Percentiles rank a stretch among this genome's conserved stretches.
These are phyloP conservation scores for Rhyacichthys aspro DNA, from an alignment of 2,797 vertebrate species.

Conservation along the genomic window DNA sequence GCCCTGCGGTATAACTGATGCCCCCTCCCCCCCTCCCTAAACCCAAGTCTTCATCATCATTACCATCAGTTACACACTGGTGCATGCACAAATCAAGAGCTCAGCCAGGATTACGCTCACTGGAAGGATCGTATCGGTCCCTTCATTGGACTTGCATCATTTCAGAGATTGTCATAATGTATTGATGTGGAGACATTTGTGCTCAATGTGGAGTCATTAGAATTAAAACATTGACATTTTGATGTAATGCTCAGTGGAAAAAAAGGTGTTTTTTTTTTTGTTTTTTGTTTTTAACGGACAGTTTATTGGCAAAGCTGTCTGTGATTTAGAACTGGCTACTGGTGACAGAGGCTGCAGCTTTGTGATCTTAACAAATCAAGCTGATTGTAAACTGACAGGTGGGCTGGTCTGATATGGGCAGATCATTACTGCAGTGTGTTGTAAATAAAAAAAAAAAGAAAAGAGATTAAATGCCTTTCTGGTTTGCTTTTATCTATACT, in stretches of 20 bases:
- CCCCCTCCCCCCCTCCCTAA: slow-evolving; percentile 7
- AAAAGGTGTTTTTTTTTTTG: slow-evolving; percentile 25
- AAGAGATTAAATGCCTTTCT: slow-evolving; percentile 33
- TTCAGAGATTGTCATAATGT: slow-evolving; percentile 44
- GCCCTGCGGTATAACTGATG: slow-evolving; percentile 48
- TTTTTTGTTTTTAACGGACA: slow-evolving; percentile 29
- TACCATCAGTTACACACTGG: slow-evolving; percentile 41
- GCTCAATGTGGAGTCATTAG: slow-evolving; percentile 47
- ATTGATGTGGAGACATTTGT: slow-evolving; percentile 53
- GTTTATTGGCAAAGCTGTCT: slow-evolving; percentile 15
- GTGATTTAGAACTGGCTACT: slow-evolving; percentile 33
- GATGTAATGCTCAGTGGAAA: slow-evolving; percentile 47
- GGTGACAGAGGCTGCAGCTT: slow-evolving; percentile 21
- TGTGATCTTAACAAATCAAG: slow-evolving; percentile 44
- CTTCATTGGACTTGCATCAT: slow-evolving; percentile 20
- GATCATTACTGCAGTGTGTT: slow-evolving; percentile 48
- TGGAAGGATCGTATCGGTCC: slow-evolving; percentile 14
- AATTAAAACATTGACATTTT: slow-evolving; percentile 41
- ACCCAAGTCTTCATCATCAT: slow-evolving; percentile 13
- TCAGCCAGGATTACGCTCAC: slow-evolving; percentile 24
- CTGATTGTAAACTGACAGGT: slow-evolving; percentile 38
- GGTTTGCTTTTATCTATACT: slow-evolving; percentile 19
- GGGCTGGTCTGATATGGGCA: slow-evolving; percentile 27
- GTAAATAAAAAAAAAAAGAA: slow-evolving; percentile 63
- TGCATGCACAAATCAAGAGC: slow-evolving; percentile 49